Percentiles rank a stretch among this genome's conserved stretches.
Conservation (phyloP, 2,113 vertebrate genomes). For the Edolisoma coerulescens region DNA sequence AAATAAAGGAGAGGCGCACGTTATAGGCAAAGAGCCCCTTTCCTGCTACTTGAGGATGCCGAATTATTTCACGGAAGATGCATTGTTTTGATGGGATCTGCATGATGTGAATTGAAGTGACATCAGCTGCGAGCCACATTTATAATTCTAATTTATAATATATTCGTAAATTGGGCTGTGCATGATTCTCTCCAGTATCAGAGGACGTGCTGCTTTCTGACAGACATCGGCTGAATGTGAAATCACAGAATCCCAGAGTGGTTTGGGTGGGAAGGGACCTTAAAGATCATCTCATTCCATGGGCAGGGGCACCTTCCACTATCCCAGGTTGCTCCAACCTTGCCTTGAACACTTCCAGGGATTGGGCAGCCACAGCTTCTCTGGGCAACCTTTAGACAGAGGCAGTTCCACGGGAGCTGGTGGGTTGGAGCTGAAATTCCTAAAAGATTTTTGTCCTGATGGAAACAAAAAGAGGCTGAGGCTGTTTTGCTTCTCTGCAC, state of each 20-base stretch:
- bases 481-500: not conserved
- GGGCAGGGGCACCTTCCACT: not conserved
- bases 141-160: slow-evolving; percentile 19
- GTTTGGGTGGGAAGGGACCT: not conserved
- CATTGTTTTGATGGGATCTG: slow-evolving; percentile 47
- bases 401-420: not conserved
- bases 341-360: not conserved
- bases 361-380: not conserved
- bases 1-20: slow-evolving; percentile 36
- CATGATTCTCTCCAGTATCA: not conserved
- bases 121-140: slow-evolving; percentile 9
- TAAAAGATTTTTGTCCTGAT: not conserved
- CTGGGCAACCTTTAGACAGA: not conserved
- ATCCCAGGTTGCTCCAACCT: not conserved
- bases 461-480: not conserved
- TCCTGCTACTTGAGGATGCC: slow-evolving; percentile 25
- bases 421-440: not conserved
- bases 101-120: slow-evolving; percentile 37
- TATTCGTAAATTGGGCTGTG: not conserved
- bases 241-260: not conserved
- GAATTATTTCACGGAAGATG: slow-evolving; percentile 39
- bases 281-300: not conserved
- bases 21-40: slow-evolving; percentile 17
- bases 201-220: not conserved
- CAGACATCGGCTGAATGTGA: not conserved